Conservation (phyloP, 2,113 vertebrate species). For the Crotalus viridis region DNA sequence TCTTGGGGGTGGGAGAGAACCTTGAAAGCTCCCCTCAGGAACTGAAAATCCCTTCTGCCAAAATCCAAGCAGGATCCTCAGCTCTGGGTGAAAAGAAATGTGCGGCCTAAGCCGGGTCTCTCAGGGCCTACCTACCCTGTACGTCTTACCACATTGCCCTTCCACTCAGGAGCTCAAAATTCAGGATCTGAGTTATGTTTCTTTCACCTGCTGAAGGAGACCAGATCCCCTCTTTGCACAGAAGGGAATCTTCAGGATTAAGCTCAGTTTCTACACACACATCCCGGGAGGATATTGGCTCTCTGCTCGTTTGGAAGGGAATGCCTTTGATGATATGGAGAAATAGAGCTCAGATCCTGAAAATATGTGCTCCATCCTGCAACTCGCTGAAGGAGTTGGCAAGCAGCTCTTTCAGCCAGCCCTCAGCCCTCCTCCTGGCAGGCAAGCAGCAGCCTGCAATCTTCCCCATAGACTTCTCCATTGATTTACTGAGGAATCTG, state of each 20-base stretch:
- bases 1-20: not conserved
- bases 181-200: not conserved
- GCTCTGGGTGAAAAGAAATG: not conserved
- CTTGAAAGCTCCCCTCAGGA: not conserved
- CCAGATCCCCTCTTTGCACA: not conserved
- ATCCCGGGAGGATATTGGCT: not conserved
- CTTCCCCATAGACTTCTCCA: not conserved
- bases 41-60: not conserved
- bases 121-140: not conserved
- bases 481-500: not conserved
- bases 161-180: not conserved
- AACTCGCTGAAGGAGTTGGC: not conserved
- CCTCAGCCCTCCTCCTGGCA: not conserved
- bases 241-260: not conserved
- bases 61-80: not conserved
- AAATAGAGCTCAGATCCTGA: not conserved
- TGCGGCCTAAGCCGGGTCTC: not conserved
- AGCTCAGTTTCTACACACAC: not conserved
- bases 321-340: not conserved
- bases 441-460: not conserved
- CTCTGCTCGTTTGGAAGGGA: not conserved
- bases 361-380: not conserved
- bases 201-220: not conserved
- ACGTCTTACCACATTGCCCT: not conserved
- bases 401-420: not conserved